phyloP scores from a whole-genome alignment of 2,113 vertebrate species.

The Natator depressus region DNA sequence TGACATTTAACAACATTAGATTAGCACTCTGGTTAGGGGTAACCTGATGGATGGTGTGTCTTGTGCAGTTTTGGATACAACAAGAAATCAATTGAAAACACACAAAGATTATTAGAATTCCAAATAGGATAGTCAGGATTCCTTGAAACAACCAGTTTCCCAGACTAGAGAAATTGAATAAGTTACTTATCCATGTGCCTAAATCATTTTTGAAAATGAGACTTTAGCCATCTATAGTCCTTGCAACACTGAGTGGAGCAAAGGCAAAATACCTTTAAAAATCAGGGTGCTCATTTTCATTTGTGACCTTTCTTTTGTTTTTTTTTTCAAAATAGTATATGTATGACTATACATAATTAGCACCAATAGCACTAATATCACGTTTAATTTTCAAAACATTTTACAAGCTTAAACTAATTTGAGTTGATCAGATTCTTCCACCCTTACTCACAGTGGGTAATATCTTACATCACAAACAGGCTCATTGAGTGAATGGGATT shows the following conservation, averaged over 20 bases:
- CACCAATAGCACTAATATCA: too few species aligned
- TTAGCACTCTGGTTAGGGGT: too few species aligned
- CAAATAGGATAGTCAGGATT: too few species aligned
- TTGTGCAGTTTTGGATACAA: too few species aligned
- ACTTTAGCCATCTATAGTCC: not conserved
- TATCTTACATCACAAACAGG: not conserved
- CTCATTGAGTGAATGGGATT: not conserved
- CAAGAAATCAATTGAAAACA: too few species aligned
- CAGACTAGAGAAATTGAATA: too few species aligned
- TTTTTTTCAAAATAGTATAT: not conserved
- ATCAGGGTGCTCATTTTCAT: not conserved
- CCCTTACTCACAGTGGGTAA: not conserved
- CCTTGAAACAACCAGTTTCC: too few species aligned
- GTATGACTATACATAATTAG: not conserved
- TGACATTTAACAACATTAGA: too few species aligned
- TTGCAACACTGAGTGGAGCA: not conserved
- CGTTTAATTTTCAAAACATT: not conserved
- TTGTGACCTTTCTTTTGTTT: not conserved
- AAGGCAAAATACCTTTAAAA: not conserved
- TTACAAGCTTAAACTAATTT: not conserved
- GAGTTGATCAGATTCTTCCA: not conserved
- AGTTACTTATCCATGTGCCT: too few species aligned
- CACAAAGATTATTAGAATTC: too few species aligned
- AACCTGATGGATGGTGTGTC: too few species aligned
- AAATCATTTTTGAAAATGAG: not conserved